Conservation (phyloP, 1,140 invertebrate genomes). For the Drosophila leontia region DNA sequence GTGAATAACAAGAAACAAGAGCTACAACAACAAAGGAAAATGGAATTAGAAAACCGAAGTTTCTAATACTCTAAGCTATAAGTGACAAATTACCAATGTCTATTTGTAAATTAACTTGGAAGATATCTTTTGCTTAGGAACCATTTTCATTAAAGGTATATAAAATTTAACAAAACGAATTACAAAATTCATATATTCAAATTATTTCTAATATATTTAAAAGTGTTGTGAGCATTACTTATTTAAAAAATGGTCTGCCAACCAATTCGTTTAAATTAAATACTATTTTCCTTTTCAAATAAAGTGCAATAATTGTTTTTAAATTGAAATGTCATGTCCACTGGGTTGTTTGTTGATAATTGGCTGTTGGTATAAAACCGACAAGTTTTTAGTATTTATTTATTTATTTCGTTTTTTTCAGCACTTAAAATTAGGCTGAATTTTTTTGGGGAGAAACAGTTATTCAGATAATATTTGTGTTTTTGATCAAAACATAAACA, state of each 20-base stretch:
- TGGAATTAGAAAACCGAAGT: conserved; percentile 3
- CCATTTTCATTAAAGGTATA: background rate
- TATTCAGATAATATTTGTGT: conserved; percentile 2
- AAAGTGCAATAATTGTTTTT: conserved; percentile 13
- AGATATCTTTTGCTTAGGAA: background rate
- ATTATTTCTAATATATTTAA: background rate
- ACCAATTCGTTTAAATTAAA: background rate
- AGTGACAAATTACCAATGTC: background rate
- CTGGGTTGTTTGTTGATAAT: background rate
- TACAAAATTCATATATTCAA: no score
- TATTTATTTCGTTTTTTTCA: conserved; percentile 4
- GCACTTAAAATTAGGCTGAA: background rate
- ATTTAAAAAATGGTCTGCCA: background rate
- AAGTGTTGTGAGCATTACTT: background rate
- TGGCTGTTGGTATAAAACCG: conserved; percentile 7
- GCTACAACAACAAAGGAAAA: conserved; percentile 11
- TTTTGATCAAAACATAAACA: background rate
- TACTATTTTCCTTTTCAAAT: background rate
- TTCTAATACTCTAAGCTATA: conserved; percentile 6
- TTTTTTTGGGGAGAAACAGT: background rate
- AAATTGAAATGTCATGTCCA: conserved; percentile 28
- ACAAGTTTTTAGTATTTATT: conserved; percentile 7
- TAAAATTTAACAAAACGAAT: no score
- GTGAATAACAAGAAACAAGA: conserved; percentile 26
- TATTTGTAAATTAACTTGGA: background rate